Evolutionary conservation across 30 jellyfish, hydroid and myxozoan genomes (phyloP).

Genomic region (Hydra vulgaris): DNA sequence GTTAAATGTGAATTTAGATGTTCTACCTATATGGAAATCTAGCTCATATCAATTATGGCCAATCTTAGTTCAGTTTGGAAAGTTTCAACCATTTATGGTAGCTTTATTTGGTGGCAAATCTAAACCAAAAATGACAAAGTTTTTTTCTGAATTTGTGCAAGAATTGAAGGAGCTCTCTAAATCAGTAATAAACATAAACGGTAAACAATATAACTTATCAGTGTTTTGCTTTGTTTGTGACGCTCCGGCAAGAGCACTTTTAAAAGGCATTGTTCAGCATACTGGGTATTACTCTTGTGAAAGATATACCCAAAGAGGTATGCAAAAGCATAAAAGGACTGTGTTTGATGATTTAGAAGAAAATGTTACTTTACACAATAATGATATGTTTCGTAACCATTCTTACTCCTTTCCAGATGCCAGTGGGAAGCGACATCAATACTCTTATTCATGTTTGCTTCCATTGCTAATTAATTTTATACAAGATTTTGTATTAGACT

Average conservation of each 20-base stretch:
- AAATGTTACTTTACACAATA: background rate
- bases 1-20: slow-evolving; percentile 16
- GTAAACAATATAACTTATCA: slow-evolving; percentile 2
- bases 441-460: background rate
- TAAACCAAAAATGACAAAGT: slow-evolving; percentile 7
- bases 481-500: slow-evolving; percentile 20
- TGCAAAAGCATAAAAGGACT: too few species aligned
- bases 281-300: slow-evolving; percentile 42
- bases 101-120: slow-evolving; percentile 15
- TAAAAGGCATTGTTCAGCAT: slow-evolving; percentile 25
- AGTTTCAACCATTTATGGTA: slow-evolving; percentile 6
- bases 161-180: slow-evolving; percentile 13
- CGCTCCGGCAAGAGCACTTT: slow-evolving; percentile 51
- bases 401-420: background rate
- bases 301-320: slow-evolving; percentile 27
- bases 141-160: background rate
- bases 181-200: background rate
- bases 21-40: slow-evolving; percentile 4
- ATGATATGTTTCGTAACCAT: background rate
- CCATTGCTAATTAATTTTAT: slow-evolving; percentile 13
- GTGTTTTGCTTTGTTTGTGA: slow-evolving; percentile 25
- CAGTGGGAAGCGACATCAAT: background rate
- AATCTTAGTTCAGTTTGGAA: slow-evolving; percentile 3
- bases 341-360: slow-evolving; percentile 20
- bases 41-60: slow-evolving; percentile 14